These are phyloP conservation scores for Frankliniella intonsa DNA, from an alignment of 2,888 invertebrate species.

Conservation along the genomic window DNA sequence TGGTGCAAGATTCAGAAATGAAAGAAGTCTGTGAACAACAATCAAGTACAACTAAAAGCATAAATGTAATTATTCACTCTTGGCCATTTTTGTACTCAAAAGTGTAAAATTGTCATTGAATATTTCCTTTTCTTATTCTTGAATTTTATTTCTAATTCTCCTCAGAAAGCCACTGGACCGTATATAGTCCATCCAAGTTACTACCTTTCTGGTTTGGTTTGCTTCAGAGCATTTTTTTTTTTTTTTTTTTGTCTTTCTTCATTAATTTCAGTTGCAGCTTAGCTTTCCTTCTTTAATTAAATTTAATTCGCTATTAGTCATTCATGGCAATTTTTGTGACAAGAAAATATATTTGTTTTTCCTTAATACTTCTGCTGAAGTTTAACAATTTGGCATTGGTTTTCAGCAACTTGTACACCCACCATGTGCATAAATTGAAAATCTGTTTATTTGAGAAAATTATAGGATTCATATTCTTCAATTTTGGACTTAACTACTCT, in stretches of 20 bases:
- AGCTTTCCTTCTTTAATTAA: no score
- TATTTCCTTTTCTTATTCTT: neutral
- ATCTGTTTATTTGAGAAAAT: no score
- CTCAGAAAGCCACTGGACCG: neutral
- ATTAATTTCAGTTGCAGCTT: no score
- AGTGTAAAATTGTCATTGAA: neutral
- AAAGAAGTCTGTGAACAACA: neutral
- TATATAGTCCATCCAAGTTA: neutral
- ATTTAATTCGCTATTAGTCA: neutral
- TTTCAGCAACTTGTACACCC: neutral
- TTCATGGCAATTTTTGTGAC: neutral
- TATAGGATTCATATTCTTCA: no score
- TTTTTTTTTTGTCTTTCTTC: no score
- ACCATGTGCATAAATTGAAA: no score
- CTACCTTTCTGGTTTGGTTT: no score
- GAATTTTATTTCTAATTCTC: neutral
- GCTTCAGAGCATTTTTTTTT: no score
- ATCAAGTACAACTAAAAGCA: neutral
- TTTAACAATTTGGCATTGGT: slow-evolving; percentile 21
- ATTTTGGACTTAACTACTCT: no score
- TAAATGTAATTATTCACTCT: neutral
- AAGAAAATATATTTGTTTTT: neutral
- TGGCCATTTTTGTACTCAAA: neutral
- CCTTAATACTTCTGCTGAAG: neutral
- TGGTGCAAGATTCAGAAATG: neutral